Conservation (phyloP, 2,797 vertebrate species). For the Botia almorhae region DNA sequence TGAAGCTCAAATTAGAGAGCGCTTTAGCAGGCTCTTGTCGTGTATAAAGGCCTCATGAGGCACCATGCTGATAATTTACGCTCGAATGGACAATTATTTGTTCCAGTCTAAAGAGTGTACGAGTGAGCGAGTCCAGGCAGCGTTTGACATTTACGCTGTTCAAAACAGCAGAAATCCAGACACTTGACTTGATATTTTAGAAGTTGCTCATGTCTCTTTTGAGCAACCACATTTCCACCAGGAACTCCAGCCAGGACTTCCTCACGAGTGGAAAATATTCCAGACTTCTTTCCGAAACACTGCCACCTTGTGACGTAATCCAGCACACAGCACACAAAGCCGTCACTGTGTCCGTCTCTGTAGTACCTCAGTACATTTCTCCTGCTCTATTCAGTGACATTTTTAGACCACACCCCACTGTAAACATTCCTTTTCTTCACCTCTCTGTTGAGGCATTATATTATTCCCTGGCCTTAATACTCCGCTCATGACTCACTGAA, state of each 20-base stretch:
- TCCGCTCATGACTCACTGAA: background rate
- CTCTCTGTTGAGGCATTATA: background rate
- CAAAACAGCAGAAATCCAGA: conserved; percentile 56
- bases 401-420: conserved; percentile 6
- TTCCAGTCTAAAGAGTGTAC: conserved; percentile 64
- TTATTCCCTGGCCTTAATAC: background rate
- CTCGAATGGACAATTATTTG: conserved; percentile 58
- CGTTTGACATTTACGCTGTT: conserved; percentile 54
- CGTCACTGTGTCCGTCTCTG: conserved; percentile 21
- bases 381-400: conserved; percentile 17
- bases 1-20: conserved; percentile 55
- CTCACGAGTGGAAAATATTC: conserved; percentile 80
- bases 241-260: conserved; percentile 65
- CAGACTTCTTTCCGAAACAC: conserved; percentile 67
- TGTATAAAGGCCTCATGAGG: conserved; percentile 33
- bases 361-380: background rate
- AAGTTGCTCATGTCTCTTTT: conserved; percentile 75
- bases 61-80: conserved; percentile 42
- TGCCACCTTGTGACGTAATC: conserved; percentile 71
- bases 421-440: conserved; percentile 4
- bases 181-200: conserved; percentile 69
- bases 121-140: conserved; percentile 30
- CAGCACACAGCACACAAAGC: conserved; percentile 56
- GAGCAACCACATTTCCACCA: conserved; percentile 74
- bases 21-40: conserved; percentile 58